Base-by-base conservation (phyloP, 2,888 invertebrate genomes). In the Neoitamus cyanurus region DNA sequence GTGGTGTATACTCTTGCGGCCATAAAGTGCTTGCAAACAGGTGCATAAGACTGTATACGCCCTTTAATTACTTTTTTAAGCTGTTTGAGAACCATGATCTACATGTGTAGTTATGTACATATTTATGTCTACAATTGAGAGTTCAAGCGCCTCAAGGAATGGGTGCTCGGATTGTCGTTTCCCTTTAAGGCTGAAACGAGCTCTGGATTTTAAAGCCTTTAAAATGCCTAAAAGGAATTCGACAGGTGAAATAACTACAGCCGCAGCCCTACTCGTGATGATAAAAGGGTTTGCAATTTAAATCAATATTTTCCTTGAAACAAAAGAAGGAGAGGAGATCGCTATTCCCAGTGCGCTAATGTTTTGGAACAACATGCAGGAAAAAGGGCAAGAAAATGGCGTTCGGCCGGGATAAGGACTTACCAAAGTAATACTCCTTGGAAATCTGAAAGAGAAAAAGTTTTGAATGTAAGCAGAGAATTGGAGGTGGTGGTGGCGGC, bases 361-460 rank as follows among this genome's bases (percentile, higher is more conserved):
- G 58, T 58, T 58, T 58, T 20, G 58, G 20, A 58, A 7, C 58
- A 58, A 58, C 20, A 20, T 58, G 7, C 25, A 58, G 25, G 58
- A 58, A 58, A 58, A 58, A 58, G 58, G 58, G 7, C n/a, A 58
- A 20, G 20, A 58, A 58, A 58, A 58, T 58, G 25, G 20, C 20
- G 58, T 58, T 58, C 25, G 42, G 5, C 13, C 37, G 20, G 48
- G 48, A 48, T 48, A 58, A 58, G 70, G 69, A 84, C 85, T 85
- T 69, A 85, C 85, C 85, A 28, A 85, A 84, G 48, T 85, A 84
- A 72, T 83, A 85, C 58, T 72, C 72, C 78, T 82, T 85, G 11
- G 85, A 68, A 78, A 85, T 85, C 84, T 85, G 84, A 37, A 84
- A 85, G 36, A 72, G 70, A 36, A 69, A 68, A 80, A 11, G 58